Evolutionary conservation across 2,797 vertebrate genomes (phyloP).

Genomic region (Masticophis lateralis): DNA sequence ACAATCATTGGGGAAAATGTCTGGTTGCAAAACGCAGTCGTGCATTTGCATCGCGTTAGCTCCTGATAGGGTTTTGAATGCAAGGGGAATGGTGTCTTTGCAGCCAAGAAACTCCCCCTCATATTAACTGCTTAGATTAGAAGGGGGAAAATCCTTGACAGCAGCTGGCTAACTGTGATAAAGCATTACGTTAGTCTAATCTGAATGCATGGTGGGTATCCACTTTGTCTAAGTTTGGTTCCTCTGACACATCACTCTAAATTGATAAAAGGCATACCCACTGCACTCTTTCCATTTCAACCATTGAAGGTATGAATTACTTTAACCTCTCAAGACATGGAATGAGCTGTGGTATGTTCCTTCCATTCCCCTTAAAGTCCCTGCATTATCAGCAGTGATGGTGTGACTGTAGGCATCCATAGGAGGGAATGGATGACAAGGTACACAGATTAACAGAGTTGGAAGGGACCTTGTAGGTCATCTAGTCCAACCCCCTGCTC

Average conservation of each 20-base stretch:
- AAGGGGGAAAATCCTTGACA: neutral
- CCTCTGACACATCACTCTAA: neutral
- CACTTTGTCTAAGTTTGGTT: neutral
- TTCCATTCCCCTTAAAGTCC: neutral
- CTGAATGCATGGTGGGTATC: neutral
- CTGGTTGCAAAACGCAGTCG: neutral
- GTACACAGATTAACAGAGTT: no score
- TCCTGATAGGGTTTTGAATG: neutral
- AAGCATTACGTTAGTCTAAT: neutral
- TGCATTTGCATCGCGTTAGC: neutral
- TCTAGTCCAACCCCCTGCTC: no score
- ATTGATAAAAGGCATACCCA: neutral
- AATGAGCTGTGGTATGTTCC: neutral
- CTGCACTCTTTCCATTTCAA: neutral
- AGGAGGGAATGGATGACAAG: neutral
- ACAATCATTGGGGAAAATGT: neutral
- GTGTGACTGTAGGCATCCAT: neutral
- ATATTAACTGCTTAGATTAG: neutral
- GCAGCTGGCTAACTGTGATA: neutral
- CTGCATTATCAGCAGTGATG: neutral
- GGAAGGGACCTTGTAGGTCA: no score
- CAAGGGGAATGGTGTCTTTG: neutral
- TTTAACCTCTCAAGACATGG: neutral
- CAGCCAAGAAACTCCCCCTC: neutral
- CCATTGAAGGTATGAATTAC: neutral